Base-by-base conservation (phyloP, 2,113 vertebrate species). In the Bujurquina vittata region DNA sequence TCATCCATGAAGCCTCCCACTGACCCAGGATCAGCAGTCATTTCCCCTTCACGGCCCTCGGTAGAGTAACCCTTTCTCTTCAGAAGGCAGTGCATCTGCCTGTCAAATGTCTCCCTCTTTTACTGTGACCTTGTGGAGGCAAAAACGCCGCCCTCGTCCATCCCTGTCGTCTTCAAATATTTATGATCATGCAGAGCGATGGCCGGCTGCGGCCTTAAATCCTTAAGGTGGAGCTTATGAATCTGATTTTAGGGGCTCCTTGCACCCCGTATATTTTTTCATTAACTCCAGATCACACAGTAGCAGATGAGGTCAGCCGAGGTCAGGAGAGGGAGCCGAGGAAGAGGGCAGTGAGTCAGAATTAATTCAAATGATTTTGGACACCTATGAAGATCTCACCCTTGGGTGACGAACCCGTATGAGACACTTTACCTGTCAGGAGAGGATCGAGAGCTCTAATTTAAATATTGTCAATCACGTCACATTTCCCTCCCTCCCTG, bases 301-400 rank as follows among this genome's bases (percentile, higher is more conserved):
- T 63, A 43, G 57, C 20, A 0, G 65, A 29, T 0, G 73, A 63
- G 74, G 73, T 80, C 59, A 1, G 35, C 18, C 0, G 12, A 77
- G 80, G 83, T 81, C 52, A 9, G 15, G 6, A 1, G 33, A 46
- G 46, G 46, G 7, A 43, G 52, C 4, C 2, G 23, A 43, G 10
- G 60, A 20, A 33, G 58, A 40, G 26, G 37, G 18, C 22, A 15
- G 46, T 4, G 3, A 55, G 72, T 31, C 15, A 5, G 22, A 84
- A 60, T 40, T 26, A 60, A 89, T 80, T 55, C 40, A 4, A 9
- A 75, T 84, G 10, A 79, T 43, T 61, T 49, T 35, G 31, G 80
- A 79, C 79, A 85, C 23, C 52, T 61, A 20, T 78, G 76, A 56
- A 85, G 79, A 80, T 67, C 23, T 72, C 10, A 29, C 31, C 75